phyloP scores from a whole-genome alignment of 2,113 vertebrate genomes.

The Triplophysa dalaica region DNA sequence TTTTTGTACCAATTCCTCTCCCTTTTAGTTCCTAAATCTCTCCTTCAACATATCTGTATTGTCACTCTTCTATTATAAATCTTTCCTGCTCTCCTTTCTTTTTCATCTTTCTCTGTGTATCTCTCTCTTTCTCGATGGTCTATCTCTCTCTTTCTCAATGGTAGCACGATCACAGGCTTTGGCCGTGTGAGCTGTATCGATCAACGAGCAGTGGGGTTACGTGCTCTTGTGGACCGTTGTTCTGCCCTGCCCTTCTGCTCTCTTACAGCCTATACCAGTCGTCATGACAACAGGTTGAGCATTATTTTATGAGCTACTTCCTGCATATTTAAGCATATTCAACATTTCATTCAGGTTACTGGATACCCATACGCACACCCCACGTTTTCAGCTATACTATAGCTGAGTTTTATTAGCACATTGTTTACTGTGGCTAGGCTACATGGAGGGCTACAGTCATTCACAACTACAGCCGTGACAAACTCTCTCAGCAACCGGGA shows the following conservation, averaged over 20 bases:
- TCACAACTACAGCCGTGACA: not conserved
- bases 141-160: too few relatives aligned
- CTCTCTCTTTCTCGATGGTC: not conserved
- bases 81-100: not conserved
- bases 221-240: not conserved
- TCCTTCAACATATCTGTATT: conserved; percentile 29
- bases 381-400: not conserved
- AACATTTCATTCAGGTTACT: not conserved
- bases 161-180: conserved; percentile 21
- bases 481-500: conserved; percentile 1
- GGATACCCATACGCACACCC: not conserved
- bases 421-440: not conserved
- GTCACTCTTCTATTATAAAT: conserved; percentile 1
- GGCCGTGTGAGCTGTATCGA: conserved; percentile 14
- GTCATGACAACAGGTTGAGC: conserved; percentile 11
- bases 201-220: conserved; percentile 32
- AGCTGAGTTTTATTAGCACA: not conserved
- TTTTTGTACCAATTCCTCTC: conserved; percentile 43
- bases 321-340: not conserved
- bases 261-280: conserved; percentile 1
- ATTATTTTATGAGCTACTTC: not conserved
- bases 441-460: not conserved
- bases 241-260: conserved; percentile 18
- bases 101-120: not conserved
- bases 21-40: conserved; percentile 13